phyloP scores from a whole-genome alignment of 2,113 vertebrate species.

The Progne subis region DNA sequence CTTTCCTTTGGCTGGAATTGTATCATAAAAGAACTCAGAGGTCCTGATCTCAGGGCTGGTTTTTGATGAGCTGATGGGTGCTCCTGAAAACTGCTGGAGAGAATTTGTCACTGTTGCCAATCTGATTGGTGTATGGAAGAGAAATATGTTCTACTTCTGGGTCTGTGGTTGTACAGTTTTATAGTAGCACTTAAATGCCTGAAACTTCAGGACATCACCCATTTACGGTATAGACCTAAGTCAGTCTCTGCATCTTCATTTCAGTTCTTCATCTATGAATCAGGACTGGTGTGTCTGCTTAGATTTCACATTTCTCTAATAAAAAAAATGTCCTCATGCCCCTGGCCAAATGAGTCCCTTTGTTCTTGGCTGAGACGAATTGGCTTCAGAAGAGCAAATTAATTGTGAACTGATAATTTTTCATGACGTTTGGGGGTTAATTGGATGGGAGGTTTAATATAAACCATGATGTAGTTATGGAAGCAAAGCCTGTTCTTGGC shows the following conservation, averaged over 20 bases:
- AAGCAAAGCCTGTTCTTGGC: background rate
- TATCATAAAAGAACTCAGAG: background rate
- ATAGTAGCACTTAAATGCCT: background rate
- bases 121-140: background rate
- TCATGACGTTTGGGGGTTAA: background rate
- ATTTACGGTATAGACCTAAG: background rate
- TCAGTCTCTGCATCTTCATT: background rate
- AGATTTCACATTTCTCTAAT: background rate
- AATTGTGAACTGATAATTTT: background rate
- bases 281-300: background rate
- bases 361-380: background rate
- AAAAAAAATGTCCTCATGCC: background rate
- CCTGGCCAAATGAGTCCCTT: background rate
- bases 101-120: background rate
- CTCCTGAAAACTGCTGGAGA: background rate
- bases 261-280: background rate
- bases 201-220: background rate
- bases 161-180: background rate
- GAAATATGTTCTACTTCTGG: background rate
- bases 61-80: background rate
- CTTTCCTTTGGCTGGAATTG: background rate
- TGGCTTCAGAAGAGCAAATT: background rate
- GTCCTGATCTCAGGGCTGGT: background rate
- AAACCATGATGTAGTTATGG: background rate
- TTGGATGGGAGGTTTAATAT: background rate